Base-by-base conservation (phyloP, 2,888 invertebrate species). In the Enoplolaimus lenunculus region DNA sequence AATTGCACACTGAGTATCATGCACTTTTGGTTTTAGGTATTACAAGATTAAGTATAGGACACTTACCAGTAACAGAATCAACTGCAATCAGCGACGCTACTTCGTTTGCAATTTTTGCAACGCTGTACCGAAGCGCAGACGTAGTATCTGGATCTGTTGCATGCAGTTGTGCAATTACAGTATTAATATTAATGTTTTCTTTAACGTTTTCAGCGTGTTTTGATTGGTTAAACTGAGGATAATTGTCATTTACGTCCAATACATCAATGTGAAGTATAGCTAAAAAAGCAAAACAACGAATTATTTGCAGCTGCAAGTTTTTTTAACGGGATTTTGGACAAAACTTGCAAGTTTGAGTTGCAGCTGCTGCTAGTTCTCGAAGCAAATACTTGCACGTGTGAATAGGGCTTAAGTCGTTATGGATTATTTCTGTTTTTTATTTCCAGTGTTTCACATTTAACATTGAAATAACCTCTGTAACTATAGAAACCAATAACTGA, bases 61-160 rank as follows among this genome's bases (percentile, higher is more conserved):
- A 57, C 7, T 67, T 30, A 67, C 67, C 67, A 2, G 67, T 29
- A 2, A 7, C 13, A 7, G 16, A n/a, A 7, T 31, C 67, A 16
- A 70, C 31, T 2, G n/a, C 60, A 1, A 71, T 29, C 68, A 60
- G 35, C 28, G 26, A 3, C 2, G 1, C 3, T 2, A n/a, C n/a
- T n/a, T n/a, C n/a, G n/a, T n/a, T n/a, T n/a, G n/a, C 13, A 28
- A 26, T 26, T 2, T 2, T 35, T 60, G 30, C 3, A 77, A 83
- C 86, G 88, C 83, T 91, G 80, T 93, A 93, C 16, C 85, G 86
- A 74, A 93, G 88, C 0, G 88, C 89, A 72, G 89, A 86, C 82
- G 93, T 92, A 81, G 88, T 89, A 80, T 93, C 93, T 0, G 88
- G 86, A 80, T 93, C 93, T 77, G 90, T 89, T 0, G 93, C 93